Evolutionary conservation across 1,140 invertebrate species (phyloP).

Genomic region (Aphelenchoides fujianensis): DNA sequence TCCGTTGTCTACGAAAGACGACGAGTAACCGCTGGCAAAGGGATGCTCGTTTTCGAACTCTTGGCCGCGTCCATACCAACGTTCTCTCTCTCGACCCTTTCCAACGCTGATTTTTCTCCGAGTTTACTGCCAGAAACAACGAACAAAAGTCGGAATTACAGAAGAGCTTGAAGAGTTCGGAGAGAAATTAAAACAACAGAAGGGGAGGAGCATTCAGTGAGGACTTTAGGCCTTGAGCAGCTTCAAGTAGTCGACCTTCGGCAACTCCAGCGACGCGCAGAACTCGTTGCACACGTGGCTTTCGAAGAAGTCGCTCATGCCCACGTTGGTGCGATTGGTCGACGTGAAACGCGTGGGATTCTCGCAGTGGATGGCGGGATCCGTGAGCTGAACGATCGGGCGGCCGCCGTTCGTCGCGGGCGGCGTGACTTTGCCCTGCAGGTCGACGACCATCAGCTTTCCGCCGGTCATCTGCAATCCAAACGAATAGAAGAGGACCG

Average conservation of each 20-base stretch:
- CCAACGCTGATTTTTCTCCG: too few species aligned
- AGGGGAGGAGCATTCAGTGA: not conserved
- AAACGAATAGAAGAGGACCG: not conserved
- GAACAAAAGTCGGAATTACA: too few species aligned
- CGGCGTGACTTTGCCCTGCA: conserved; percentile 2
- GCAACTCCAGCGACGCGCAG: conserved; percentile 6
- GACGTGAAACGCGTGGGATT: not conserved
- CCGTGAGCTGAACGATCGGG: not conserved
- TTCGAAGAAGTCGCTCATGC: not conserved
- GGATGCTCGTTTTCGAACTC: too few species aligned
- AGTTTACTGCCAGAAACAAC: too few species aligned
- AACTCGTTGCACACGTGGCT: conserved; percentile 19
- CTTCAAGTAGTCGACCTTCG: conserved; percentile 65
- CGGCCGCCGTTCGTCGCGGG: not conserved
- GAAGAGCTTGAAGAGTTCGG: too few species aligned
- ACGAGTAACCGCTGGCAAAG: too few species aligned
- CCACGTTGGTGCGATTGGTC: not conserved
- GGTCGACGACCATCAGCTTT: conserved; percentile 13
- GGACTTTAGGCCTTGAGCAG: not conserved
- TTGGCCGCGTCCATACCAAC: too few species aligned
- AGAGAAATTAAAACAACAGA: not conserved
- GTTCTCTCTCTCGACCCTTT: too few species aligned
- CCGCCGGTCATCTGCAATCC: conserved; percentile 9
- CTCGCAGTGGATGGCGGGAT: conserved; percentile 13
- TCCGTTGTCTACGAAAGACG: too few species aligned